Percentiles rank a stretch among this genome's conserved stretches.
These are phyloP conservation scores for Protosalanx chinensis DNA, from an alignment of 2,797 vertebrate species.

Conservation along the genomic window DNA sequence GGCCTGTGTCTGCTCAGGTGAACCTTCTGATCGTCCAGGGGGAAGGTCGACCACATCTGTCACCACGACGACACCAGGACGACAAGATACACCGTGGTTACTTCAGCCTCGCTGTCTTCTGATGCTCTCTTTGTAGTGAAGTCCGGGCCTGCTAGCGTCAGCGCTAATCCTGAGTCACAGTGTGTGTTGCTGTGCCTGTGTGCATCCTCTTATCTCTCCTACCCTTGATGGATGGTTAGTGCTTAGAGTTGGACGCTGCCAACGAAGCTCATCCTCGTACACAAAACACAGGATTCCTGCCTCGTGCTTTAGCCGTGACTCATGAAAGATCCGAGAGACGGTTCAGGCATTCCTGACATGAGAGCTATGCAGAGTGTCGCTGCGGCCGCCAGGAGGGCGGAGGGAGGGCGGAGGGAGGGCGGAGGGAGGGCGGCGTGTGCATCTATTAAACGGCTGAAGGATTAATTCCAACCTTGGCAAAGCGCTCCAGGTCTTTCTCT, in stretches of 20 bases:
- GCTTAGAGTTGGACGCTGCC: conserved; percentile 28
- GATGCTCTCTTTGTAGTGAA: too few species aligned
- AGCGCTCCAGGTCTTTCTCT: conserved; percentile 44
- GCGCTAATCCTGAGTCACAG: too few species aligned
- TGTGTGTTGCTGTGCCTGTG: too few species aligned
- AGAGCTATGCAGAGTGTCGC: conserved; percentile 40
- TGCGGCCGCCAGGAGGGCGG: conserved; percentile 49
- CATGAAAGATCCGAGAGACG: conserved; percentile 61
- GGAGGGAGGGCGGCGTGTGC: conserved; percentile 37
- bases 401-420: conserved; percentile 53
- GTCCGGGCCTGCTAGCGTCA: too few species aligned
- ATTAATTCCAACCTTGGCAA: conserved; percentile 68
- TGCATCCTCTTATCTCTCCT: conserved; percentile 32
- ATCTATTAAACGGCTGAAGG: conserved; percentile 71
- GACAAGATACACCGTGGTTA: too few species aligned
- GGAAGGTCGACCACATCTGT: too few species aligned
- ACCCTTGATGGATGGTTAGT: conserved; percentile 51
- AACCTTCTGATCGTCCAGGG: too few species aligned
- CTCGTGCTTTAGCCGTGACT: conserved; percentile 39
- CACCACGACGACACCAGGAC: too few species aligned
- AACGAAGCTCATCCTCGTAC: conserved; percentile 31
- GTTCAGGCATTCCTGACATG: conserved; percentile 64
- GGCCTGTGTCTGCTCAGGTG: too few species aligned
- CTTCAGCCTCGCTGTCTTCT: too few species aligned
- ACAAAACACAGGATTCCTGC: background rate